A percentile compares a stretch with the other conserved stretches of the same genome.
phyloP scores from a whole-genome alignment of 1,140 invertebrate genomes.

The Ceratina australensis region DNA sequence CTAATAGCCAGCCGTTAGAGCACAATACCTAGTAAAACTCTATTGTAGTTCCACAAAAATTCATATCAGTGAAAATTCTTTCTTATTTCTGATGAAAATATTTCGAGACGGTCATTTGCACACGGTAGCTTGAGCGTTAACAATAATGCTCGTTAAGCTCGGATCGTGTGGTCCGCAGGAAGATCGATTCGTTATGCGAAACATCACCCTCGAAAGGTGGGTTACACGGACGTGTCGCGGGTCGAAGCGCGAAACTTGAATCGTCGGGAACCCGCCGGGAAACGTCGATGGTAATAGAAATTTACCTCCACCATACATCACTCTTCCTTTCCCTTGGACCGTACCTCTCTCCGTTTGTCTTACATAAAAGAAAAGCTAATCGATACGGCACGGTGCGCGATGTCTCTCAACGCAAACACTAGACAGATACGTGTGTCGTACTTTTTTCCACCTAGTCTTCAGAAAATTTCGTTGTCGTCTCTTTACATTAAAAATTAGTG shows the following conservation, averaged over 20 bases:
- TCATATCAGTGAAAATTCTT: too few species aligned
- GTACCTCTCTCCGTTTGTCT: not conserved
- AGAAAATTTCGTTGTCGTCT: too few species aligned
- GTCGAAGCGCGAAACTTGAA: conserved; percentile 12
- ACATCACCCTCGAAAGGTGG: not conserved
- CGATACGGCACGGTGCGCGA: not conserved
- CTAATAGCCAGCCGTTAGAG: too few species aligned
- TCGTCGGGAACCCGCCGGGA: conserved; percentile 22
- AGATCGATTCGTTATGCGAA: not conserved
- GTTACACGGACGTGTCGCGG: not conserved
- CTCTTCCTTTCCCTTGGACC: not conserved
- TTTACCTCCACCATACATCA: conserved; percentile 41
- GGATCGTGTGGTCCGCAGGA: not conserved
- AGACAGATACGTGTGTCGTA: not conserved
- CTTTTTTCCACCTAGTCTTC: too few species aligned
- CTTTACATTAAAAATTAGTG: too few species aligned
- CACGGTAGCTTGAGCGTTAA: not conserved
- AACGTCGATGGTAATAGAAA: conserved; percentile 31
- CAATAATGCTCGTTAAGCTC: conserved; percentile 5
- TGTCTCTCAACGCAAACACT: not conserved
- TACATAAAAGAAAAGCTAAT: conserved; percentile 22
- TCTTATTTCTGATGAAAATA: too few species aligned
- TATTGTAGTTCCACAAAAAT: too few species aligned
- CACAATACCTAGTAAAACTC: too few species aligned
- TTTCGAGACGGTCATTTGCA: not conserved